phyloP scores from a whole-genome alignment of 2,113 vertebrate species.

The Odocoileus virginianus region DNA sequence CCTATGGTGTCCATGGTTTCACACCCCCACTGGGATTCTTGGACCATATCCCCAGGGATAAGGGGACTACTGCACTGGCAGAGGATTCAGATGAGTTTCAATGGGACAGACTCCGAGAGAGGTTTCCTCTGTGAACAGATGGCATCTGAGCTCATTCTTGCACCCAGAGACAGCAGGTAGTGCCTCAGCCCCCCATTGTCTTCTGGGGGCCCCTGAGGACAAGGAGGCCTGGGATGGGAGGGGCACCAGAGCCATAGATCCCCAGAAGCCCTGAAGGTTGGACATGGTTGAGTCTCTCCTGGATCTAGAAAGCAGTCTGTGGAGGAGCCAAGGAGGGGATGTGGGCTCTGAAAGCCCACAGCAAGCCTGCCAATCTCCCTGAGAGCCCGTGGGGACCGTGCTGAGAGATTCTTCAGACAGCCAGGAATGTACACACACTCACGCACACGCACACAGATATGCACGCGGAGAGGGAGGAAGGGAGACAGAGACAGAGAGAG shows the following conservation, averaged over 20 bases:
- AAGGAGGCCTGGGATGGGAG: neutral
- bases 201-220: neutral
- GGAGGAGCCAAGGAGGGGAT: neutral
- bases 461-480: neutral
- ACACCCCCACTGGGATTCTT: neutral
- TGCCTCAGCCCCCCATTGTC: neutral
- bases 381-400: neutral
- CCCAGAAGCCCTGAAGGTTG: neutral
- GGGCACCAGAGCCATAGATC: neutral
- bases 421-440: neutral
- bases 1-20: neutral
- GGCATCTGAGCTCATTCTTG: neutral
- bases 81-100: neutral
- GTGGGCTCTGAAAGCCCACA: neutral
- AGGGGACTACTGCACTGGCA: neutral
- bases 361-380: neutral
- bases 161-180: neutral
- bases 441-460: accelerated
- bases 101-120: neutral
- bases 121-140: neutral
- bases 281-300: neutral
- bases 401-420: neutral
- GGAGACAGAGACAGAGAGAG: neutral
- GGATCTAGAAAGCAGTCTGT: neutral
- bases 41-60: neutral